Evolutionary conservation across 1,140 invertebrate genomes (phyloP).

Genomic region (Drosophila truncata): DNA sequence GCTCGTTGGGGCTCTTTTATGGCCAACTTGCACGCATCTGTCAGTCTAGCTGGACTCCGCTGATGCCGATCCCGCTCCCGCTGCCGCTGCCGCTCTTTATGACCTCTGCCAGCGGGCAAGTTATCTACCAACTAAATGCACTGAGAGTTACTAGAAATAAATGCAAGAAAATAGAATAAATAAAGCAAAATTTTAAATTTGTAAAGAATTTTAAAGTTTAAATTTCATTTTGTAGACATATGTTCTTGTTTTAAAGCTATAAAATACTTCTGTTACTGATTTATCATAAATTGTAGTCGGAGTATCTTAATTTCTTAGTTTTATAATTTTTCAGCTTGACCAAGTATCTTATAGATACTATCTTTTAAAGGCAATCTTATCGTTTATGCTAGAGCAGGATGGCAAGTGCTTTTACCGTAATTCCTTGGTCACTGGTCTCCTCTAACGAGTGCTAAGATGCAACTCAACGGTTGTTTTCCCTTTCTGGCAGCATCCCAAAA

Average conservation of each 20-base stretch:
- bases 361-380: slow-evolving; percentile 76
- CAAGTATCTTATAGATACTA: no score
- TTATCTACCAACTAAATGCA: slow-evolving; percentile 32
- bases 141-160: slow-evolving; percentile 2
- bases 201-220: no score
- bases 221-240: no score
- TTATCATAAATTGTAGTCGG: background rate
- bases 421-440: slow-evolving; percentile 40
- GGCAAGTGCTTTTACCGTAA: slow-evolving; percentile 66
- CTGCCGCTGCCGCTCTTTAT: slow-evolving; percentile 33
- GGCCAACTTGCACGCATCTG: slow-evolving; percentile 79
- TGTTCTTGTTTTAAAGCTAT: no score
- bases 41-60: slow-evolving; percentile 56
- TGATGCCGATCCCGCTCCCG: slow-evolving; percentile 21
- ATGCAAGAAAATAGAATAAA: no score
- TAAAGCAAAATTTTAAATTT: background rate
- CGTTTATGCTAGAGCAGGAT: slow-evolving; percentile 42
- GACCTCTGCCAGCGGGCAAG: slow-evolving; percentile 47
- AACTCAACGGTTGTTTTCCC: slow-evolving; percentile 82
- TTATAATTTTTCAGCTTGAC: no score
- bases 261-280: background rate
- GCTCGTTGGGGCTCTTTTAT: slow-evolving; percentile 73
- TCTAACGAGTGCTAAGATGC: slow-evolving; percentile 65
- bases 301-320: no score
- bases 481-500: slow-evolving; percentile 81